Conservation (phyloP, 2,113 vertebrate genomes). For the cattle (Bos taurus) region ARS-UCD2.0 NC_037331.1:37841001-37841500, state of each 20-base stretch:
- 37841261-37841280: conserved; percentile 60
- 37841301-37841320: conserved; percentile 77
- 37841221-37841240: conserved; percentile 75
- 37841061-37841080: conserved; percentile 46
- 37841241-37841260: conserved; percentile 37
- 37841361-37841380: conserved; percentile 83
- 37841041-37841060: conserved; percentile 77
- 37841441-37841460: conserved; percentile 81
- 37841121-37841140: conserved; percentile 45
- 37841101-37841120: conserved; percentile 54
- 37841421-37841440: conserved; percentile 83
- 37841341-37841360: conserved; percentile 81
- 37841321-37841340: conserved; percentile 78
- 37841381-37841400: conserved; percentile 86
- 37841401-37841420: conserved; percentile 84
- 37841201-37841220: conserved; percentile 88
- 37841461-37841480: conserved; percentile 77
- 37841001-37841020: conserved; percentile 69
- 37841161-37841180: conserved; percentile 67
- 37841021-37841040: conserved; percentile 70
- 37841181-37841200: conserved; percentile 71
- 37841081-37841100: conserved; percentile 67
- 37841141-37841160: conserved; percentile 69
- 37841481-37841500: conserved; percentile 77
- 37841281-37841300: conserved; percentile 54